These are phyloP conservation scores for Penaeus chinensis DNA, from an alignment of 1,140 invertebrate genomes.

Conservation along the genomic window DNA sequence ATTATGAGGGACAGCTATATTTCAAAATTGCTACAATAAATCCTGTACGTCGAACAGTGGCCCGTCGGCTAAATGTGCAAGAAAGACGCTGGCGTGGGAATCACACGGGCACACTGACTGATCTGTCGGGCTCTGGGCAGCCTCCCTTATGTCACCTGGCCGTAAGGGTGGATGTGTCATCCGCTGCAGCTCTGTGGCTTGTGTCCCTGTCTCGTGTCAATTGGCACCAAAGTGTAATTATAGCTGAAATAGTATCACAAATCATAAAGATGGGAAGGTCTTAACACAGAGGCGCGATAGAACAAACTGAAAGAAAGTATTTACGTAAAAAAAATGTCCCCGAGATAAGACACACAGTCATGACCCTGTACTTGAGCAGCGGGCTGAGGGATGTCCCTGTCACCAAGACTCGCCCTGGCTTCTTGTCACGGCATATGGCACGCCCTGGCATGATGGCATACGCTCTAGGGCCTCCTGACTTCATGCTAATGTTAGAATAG, in stretches of 20 bases:
- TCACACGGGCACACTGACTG: constrained; percentile 50
- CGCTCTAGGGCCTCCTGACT: too few species aligned
- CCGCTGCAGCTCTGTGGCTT: constrained; percentile 1
- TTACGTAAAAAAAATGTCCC: constrained; percentile 50
- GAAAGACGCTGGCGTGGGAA: constrained; percentile 46
- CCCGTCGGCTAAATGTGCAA: constrained; percentile 61
- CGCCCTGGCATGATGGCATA: too few species aligned
- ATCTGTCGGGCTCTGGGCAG: constrained; percentile 10
- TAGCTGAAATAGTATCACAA: constrained; percentile 63
- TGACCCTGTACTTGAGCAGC: constrained; percentile 17
- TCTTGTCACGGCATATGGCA: too few species aligned
- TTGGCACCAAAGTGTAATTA: constrained; percentile 62
- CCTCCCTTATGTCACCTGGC: constrained; percentile 22
- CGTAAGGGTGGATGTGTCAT: constrained; percentile 18
- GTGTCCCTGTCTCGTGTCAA: constrained; percentile 55
- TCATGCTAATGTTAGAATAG: too few species aligned
- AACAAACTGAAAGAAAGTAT: constrained; percentile 51
- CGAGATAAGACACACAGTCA: constrained; percentile 47
- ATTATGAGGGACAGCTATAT: constrained; percentile 64
- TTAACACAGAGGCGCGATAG: constrained; percentile 60
- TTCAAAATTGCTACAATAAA: constrained; percentile 63
- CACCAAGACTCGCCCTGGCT: too few species aligned
- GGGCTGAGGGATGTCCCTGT: too few species aligned
- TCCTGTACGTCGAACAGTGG: constrained; percentile 59
- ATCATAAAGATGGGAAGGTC: constrained; percentile 60